phyloP scores from a whole-genome alignment of 2,797 vertebrate genomes.

The Betta splendens region DNA sequence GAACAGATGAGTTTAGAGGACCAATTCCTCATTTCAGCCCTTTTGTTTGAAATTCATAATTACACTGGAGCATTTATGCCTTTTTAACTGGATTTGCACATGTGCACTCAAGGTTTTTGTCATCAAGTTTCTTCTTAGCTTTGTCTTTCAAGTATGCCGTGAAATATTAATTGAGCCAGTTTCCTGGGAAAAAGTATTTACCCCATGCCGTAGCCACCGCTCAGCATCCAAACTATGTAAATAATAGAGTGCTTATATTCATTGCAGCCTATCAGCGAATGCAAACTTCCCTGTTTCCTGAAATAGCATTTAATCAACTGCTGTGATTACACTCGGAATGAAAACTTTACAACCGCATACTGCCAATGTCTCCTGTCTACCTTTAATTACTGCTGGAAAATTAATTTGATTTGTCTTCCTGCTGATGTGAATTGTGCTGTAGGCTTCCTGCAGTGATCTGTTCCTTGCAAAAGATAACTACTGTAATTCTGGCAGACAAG shows the following conservation, averaged over 20 bases:
- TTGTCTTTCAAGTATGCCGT: slow-evolving; percentile 25
- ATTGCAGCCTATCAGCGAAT: slow-evolving; percentile 13
- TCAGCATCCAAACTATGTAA: slow-evolving; percentile 12
- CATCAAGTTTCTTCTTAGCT: slow-evolving; percentile 37
- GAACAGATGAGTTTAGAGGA: slow-evolving; percentile 56
- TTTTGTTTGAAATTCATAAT: slow-evolving; percentile 75
- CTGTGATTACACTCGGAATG: slow-evolving; percentile 27
- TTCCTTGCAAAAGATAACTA: slow-evolving; percentile 4
- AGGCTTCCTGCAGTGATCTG: background rate
- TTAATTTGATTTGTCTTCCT: slow-evolving; percentile 22
- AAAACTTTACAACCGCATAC: slow-evolving; percentile 23
- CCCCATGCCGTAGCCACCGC: background rate
- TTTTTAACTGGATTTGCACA: slow-evolving; percentile 39
- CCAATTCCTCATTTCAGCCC: slow-evolving; percentile 52
- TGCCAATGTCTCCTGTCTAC: slow-evolving; percentile 29
- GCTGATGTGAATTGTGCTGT: slow-evolving; percentile 8
- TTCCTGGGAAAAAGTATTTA: slow-evolving; percentile 16
- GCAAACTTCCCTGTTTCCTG: slow-evolving; percentile 26
- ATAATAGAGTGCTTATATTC: slow-evolving; percentile 9
- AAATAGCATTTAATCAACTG: slow-evolving; percentile 45
- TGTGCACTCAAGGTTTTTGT: slow-evolving; percentile 10
- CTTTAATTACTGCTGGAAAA: slow-evolving; percentile 31
- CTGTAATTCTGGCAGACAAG: background rate
- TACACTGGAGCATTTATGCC: slow-evolving; percentile 46
- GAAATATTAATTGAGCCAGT: slow-evolving; percentile 21